These are phyloP conservation scores for Bradypus variegatus DNA, from an alignment of 2,797 vertebrate species.

Conservation along the genomic window DNA sequence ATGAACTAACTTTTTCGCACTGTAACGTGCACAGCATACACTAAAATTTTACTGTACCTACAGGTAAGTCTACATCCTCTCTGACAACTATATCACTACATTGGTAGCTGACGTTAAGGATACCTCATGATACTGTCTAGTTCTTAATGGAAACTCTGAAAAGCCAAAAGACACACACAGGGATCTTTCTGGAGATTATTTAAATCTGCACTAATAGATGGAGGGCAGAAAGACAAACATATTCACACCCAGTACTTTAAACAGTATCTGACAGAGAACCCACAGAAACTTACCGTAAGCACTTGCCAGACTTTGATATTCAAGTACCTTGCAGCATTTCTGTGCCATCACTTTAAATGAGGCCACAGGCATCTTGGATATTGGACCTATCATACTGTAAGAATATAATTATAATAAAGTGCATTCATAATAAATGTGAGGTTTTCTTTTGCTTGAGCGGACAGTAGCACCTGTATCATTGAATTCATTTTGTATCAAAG, in stretches of 20 bases:
- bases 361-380: constrained; percentile 75
- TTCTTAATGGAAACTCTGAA: constrained; percentile 69
- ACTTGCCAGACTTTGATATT: constrained; percentile 72
- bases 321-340: constrained; percentile 74
- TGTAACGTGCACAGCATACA: constrained; percentile 78
- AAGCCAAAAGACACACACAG: constrained; percentile 79
- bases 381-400: constrained; percentile 71
- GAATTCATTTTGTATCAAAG: constrained; percentile 87
- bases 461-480: constrained; percentile 88
- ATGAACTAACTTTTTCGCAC: constrained; percentile 84
- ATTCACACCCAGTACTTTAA: constrained; percentile 71
- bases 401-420: constrained; percentile 83
- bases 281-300: constrained; percentile 74
- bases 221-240: constrained; percentile 57
- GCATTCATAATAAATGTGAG: constrained; percentile 84
- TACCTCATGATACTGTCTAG: constrained; percentile 82
- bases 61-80: constrained; percentile 83
- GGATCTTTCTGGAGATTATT: constrained; percentile 58
- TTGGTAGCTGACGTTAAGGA: constrained; percentile 80
- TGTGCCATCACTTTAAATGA: constrained; percentile 77
- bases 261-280: constrained; percentile 69
- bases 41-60: constrained; percentile 85
- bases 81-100: constrained; percentile 73
- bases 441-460: constrained; percentile 93
- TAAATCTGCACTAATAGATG: constrained; percentile 56